Evolutionary conservation across 2,888 invertebrate genomes (phyloP), one percentile per base, ranked within the genome.

Genomic region (Podabrus alpinus): DNA sequence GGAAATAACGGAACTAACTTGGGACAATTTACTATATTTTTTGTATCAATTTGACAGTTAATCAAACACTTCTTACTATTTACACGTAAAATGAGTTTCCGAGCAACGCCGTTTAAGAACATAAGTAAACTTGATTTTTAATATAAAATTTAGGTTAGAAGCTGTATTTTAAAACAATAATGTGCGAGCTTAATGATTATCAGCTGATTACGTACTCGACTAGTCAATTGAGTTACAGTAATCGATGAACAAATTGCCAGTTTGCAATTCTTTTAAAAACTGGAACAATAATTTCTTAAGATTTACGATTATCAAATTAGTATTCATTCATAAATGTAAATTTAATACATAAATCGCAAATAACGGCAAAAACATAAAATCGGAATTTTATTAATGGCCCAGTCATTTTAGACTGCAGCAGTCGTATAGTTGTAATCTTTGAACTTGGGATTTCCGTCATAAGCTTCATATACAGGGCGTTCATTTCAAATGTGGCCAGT

Each of bases 1-100:
- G 69, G 62, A 73, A 69, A 69, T 79, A 79, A 79, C 79, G 79
- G 79, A 76, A 79, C 77, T 69, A 71, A 62, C 25, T 68, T 72
- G 15, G 67, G 21, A 66, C 70, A 70, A 70, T 59, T 61, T 21
- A 59, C 15, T n/a, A 45, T 45, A 62, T 61, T 62, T 15, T 24
- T 15, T 9, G 19, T 59, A 69, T 69, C 29, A 59, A 15, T 24
- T 25, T 25, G 70, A 21, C 69, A 60, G 17, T 64, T 67, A 21
- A 73, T 16, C 21, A 62, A 5, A 15, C 75, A 17, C 75, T 67
- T 66, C 25, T 70, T 69, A 62, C n/a, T 60, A 66, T 15, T 19
- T n/a, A 68, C 72, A 70, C 70, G 66, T 70, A 70, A 61, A 17
- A 9, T 17, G 7, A 21, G 25, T 68, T 72, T 66, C 69, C 67